Evolutionary conservation across 2,888 invertebrate genomes (phyloP), one percentile per base, ranked within the genome.

Genomic region (Drosophila atripex): DNA sequence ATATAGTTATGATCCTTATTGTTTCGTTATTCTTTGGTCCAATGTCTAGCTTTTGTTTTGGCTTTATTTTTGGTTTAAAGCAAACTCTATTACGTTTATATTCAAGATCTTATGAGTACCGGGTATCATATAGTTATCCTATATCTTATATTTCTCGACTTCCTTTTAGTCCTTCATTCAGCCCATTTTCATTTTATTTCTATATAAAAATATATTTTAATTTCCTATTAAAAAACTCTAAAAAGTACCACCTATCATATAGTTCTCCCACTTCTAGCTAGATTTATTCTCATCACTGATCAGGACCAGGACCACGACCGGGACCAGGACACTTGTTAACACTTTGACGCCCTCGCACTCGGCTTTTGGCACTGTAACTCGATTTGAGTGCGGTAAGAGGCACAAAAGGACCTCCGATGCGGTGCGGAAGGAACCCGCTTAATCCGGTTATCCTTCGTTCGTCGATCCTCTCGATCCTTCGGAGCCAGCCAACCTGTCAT

Each of bases 311-410:
- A 71, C 3, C n/a, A n/a, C n/a, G 21, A 21, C 21, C 21, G 3
- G 21, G 21, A 23, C 4, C 77, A 78, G 71, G 79, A 86, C 90
- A 90, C 90, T 89, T 90, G 89, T 89, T 89, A 89, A 83, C 88
- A 88, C 83, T 80, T 88, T 76, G 85, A 88, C 83, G 73, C 89
- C 86, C 83, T 70, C 77, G 64, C 70, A 69, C 70, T 63, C 52
- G 72, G 71, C 60, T 71, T 79, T 80, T 83, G 78, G 83, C 86
- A 86, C 72, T 55, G 83, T 83, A 76, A 80, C 69, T 75, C 80
- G 47, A 55, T 70, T 75, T 77, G 80, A 83, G 80, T 70, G 76
- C 53, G 61, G 53, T 38, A 52, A 43, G 38, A 43, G 43, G 5
- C 43, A 43, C 43, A 43, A 43, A 41, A 16, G 52, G n/a, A 14